Conservation (phyloP, 2,797 vertebrate species). For the Halcyon badia region DNA sequence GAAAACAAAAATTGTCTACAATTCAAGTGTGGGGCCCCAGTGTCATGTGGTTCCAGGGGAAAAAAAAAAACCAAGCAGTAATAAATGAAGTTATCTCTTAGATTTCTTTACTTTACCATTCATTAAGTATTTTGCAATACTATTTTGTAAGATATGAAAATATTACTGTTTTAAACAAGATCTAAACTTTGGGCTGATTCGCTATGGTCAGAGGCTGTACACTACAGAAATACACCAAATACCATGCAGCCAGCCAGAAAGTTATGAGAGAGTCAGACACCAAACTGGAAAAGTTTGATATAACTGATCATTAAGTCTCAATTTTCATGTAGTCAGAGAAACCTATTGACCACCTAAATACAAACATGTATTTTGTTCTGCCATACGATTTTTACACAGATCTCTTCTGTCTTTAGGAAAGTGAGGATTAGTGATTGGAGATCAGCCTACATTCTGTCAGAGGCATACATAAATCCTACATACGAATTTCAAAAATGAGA, state of each 20-base stretch:
- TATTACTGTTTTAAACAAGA: not conserved
- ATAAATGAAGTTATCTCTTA: not conserved
- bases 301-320: not conserved
- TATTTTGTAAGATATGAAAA: not conserved
- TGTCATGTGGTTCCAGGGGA: not conserved
- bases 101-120: not conserved
- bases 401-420: constrained; percentile 4
- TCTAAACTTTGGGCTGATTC: not conserved
- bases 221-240: not conserved
- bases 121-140: not conserved
- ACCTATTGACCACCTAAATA: not conserved
- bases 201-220: not conserved
- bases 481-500: constrained; percentile 29
- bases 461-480: not conserved
- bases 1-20: not conserved
- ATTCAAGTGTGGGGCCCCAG: not conserved
- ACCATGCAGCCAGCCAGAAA: not conserved
- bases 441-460: constrained; percentile 8
- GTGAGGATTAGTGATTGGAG: not conserved
- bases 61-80: not conserved
- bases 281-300: not conserved
- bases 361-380: not conserved
- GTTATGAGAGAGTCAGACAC: not conserved
- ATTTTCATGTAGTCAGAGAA: not conserved
- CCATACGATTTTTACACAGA: not conserved